These are phyloP conservation scores for Aphaenogaster ashmeadi DNA, from an alignment of 1,140 invertebrate species.

Conservation along the genomic window DNA sequence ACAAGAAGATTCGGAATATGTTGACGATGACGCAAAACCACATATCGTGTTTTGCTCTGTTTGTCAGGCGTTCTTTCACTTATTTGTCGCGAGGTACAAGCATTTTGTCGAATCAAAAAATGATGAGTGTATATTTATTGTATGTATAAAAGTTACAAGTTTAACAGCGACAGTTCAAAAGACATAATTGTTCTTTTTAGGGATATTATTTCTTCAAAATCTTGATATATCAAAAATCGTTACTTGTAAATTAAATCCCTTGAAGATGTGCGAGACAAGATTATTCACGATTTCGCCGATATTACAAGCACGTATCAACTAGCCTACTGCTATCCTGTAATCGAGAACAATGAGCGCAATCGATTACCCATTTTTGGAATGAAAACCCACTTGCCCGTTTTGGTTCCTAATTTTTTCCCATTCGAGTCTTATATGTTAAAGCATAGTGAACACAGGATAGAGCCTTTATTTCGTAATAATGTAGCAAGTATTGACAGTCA, in stretches of 20 bases:
- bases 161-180: slow-evolving; percentile 43
- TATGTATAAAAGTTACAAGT: background rate
- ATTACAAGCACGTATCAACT: slow-evolving; percentile 95
- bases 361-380: slow-evolving; percentile 88
- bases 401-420: slow-evolving; percentile 92
- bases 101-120: slow-evolving; percentile 92
- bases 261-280: slow-evolving; percentile 92
- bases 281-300: slow-evolving; percentile 94
- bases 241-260: slow-evolving; percentile 94
- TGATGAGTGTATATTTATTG: slow-evolving; percentile 88
- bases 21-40: slow-evolving; percentile 88
- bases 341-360: slow-evolving; percentile 94
- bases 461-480: slow-evolving; percentile 80
- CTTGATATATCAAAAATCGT: slow-evolving; percentile 95
- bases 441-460: slow-evolving; percentile 85
- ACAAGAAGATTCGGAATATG: slow-evolving; percentile 87
- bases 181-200: slow-evolving; percentile 88
- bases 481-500: background rate
- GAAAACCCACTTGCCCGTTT: slow-evolving; percentile 79
- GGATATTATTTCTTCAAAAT: slow-evolving; percentile 92
- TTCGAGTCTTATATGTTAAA: slow-evolving; percentile 93
- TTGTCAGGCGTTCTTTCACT: slow-evolving; percentile 96
- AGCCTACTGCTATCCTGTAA: slow-evolving; percentile 96
- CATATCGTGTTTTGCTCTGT: slow-evolving; percentile 96
- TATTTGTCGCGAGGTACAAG: slow-evolving; percentile 95